Base-by-base conservation (phyloP, 2,113 vertebrate genomes). In the Accipiter cooperii region DNA sequence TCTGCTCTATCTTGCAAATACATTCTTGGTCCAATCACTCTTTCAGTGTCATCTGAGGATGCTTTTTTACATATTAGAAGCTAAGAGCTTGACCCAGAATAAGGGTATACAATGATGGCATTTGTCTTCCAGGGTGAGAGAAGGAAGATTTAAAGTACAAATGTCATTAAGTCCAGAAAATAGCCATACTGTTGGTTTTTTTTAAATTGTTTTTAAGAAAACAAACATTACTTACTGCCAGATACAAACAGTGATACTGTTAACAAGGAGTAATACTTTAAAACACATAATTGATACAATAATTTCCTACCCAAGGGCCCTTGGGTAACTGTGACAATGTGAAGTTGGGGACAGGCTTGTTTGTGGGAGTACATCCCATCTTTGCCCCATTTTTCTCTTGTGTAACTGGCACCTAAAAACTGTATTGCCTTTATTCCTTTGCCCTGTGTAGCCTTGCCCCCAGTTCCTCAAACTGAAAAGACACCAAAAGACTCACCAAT, bases 11-110 rank as follows among this genome's bases (percentile, higher is more conserved):
- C 81, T 73, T 83, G 79, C 40, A 95, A 90, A 93, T 60, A 80
- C 4, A 69, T 52, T 87, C 71, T 51, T 47, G 36, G 58, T 85
- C 75, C 82, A 94, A 69, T 86, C 54, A 46, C 22, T 93, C 66
- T 76, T 81, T 49, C 66, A 80, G 75, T 74, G 93, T 91, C 85
- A 95, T 96, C 78, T 92, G 46, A 96, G 91, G 93, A 88, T 93
- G 70, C 51, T 69, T 65, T 83, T 87, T 85, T 68, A 81, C 16
- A 58, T 73, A 40, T 29, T 22, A 85, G 52, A 93, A 90, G 19
- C 58, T 65, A 75, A 76, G 40, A 74, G 19, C 49, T 46, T 86
- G 70, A 93, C 40, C 63, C 52, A 80, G 63, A 92, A 76, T 64
- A 70, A 65, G 17, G 33, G 5, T 29, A 87, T 51, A 87, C 3